phyloP scores from a whole-genome alignment of 2,113 vertebrate species.

The Gopherus flavomarginatus region DNA sequence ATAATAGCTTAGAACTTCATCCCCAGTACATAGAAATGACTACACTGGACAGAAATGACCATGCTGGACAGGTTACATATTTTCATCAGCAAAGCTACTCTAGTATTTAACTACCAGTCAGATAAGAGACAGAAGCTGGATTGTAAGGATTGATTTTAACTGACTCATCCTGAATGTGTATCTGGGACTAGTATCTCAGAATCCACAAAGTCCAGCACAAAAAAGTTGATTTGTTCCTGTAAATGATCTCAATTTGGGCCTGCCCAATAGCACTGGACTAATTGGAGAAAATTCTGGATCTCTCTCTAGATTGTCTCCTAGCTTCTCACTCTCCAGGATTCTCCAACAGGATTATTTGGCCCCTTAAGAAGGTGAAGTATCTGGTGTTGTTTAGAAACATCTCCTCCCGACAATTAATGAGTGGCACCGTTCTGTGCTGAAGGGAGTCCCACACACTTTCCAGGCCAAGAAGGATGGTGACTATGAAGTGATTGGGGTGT shows the following conservation, averaged over 20 bases:
- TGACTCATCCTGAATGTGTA: fast-evolving
- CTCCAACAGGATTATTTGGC: neutral
- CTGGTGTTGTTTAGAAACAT: neutral
- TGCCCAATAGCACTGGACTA: neutral
- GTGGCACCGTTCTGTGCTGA: neutral
- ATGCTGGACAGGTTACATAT: neutral
- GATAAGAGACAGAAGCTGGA: neutral
- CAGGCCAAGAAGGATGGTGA: neutral
- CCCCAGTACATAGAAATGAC: neutral
- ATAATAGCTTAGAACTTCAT: neutral
- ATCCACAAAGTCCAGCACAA: neutral
- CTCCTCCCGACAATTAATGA: neutral
- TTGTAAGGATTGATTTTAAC: neutral
- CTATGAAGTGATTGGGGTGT: neutral
- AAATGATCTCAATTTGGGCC: neutral
- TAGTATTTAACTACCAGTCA: neutral
- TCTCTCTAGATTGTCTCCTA: neutral
- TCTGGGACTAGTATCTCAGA: neutral
- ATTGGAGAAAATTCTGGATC: neutral
- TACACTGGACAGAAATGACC: neutral
- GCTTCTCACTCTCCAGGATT: neutral
- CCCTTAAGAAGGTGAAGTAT: neutral
- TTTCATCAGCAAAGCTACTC: neutral
- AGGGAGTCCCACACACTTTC: neutral
- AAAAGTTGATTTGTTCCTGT: neutral